phyloP scores from a whole-genome alignment of 2,797 vertebrate genomes.

The Xenops minutus region DNA sequence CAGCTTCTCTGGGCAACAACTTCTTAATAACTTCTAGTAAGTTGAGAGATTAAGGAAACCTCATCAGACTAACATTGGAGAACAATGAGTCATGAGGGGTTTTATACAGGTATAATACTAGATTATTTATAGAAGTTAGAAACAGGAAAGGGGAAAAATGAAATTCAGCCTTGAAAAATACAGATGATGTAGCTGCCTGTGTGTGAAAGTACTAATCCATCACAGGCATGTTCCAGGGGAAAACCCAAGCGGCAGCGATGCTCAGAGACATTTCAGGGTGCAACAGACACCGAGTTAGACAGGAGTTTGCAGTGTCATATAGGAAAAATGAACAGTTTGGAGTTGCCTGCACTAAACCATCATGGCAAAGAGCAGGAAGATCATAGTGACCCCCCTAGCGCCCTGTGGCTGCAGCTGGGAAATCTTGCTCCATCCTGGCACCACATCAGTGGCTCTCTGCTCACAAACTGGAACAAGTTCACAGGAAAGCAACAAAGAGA shows the following conservation, averaged over 20 bases:
- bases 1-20: not conserved
- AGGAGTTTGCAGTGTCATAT: not conserved
- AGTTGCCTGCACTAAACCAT: not conserved
- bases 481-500: not conserved
- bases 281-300: not conserved
- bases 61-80: not conserved
- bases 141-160: not conserved
- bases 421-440: not conserved
- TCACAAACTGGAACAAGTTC: not conserved
- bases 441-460: not conserved
- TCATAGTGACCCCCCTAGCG: not conserved
- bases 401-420: not conserved
- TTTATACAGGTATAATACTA: not conserved
- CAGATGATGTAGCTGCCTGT: not conserved
- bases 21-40: not conserved
- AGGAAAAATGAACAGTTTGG: not conserved
- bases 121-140: not conserved
- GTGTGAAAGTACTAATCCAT: not conserved
- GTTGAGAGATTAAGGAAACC: not conserved
- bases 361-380: not conserved
- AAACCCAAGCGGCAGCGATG: not conserved
- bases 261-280: not conserved
- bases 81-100: not conserved
- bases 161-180: conserved; percentile 4
- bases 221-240: not conserved